Conservation (phyloP, 2,797 vertebrate species). For the Phataginus tetradactyla region DNA sequence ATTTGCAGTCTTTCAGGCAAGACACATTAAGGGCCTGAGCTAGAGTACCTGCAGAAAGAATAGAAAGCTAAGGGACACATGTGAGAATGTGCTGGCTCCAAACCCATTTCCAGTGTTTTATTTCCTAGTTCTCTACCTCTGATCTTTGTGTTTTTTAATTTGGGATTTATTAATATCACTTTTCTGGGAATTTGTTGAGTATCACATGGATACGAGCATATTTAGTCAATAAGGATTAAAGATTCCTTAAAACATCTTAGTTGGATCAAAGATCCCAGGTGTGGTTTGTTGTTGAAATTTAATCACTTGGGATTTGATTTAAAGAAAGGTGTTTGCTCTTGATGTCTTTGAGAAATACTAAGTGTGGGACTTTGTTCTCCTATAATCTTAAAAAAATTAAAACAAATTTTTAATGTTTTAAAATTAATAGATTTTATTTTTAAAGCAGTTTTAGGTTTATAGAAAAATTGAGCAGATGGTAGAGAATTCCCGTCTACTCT, state of each 20-base stretch:
- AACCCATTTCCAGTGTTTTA: neutral
- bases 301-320: conserved; percentile 10
- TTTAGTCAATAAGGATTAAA: neutral
- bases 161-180: conserved; percentile 1
- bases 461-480: neutral
- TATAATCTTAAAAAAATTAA: neutral
- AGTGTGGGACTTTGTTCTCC: neutral
- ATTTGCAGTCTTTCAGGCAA: neutral
- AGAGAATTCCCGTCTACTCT: neutral
- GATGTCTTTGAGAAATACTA: conserved; percentile 20
- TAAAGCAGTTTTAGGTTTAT: conserved; percentile 20
- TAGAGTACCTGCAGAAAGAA: neutral
- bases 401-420: neutral
- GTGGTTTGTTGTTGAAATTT: conserved; percentile 43
- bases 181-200: conserved; percentile 20
- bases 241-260: neutral
- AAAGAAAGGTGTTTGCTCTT: neutral
- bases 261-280: neutral
- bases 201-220: neutral
- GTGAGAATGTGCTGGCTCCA: too few species aligned
- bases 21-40: neutral
- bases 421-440: neutral
- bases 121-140: neutral
- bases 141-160: conserved; percentile 7
- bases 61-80: neutral